Base-by-base conservation (phyloP, 2,888 invertebrate genomes). In the Hirtodrosophila duncani region DNA sequence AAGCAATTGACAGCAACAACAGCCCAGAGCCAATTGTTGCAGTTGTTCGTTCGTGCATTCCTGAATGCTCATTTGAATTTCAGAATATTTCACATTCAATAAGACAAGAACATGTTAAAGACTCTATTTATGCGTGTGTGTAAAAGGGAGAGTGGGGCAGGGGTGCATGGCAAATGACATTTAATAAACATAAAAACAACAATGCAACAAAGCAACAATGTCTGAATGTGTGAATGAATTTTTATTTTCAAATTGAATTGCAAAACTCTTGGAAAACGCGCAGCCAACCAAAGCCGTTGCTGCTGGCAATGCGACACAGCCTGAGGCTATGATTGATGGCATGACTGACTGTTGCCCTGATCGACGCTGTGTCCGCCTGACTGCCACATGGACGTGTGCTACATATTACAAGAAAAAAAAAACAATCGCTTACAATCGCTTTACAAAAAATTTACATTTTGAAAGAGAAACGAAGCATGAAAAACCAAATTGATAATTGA, bases 1-100 rank as follows among this genome's bases (percentile, higher is more conserved):
- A n/a, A n/a, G n/a, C n/a, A n/a, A n/a, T n/a, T n/a, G n/a, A n/a
- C n/a, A n/a, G n/a, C n/a, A n/a, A n/a, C n/a, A n/a, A n/a, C n/a
- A n/a, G n/a, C n/a, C n/a, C n/a, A n/a, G n/a, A n/a, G n/a, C n/a
- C n/a, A n/a, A n/a, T 31, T 30, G 9, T 18, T 42, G 13, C 7
- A 29, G 30, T 27, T 39, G 11, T 27, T 48, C n/a, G 64, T 64
- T 48, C 64, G 69, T 77, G 80, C 66, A 65, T 63, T 63, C 57
- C 52, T 57, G 29, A 31, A 55, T 46, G 68, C 61, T 60, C 56
- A 78, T 71, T 78, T 78, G 63, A 66, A 66, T 78, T 66, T 52
- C 57, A 61, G 58, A 67, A 70, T 70, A 66, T 66, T 24, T 34
- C 18, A 21, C 46, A 34, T 44, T 30, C 42, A 11, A 17, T 36